These are phyloP conservation scores for Drosophila kurseongensis DNA, from an alignment of 1,140 invertebrate species.

Conservation along the genomic window DNA sequence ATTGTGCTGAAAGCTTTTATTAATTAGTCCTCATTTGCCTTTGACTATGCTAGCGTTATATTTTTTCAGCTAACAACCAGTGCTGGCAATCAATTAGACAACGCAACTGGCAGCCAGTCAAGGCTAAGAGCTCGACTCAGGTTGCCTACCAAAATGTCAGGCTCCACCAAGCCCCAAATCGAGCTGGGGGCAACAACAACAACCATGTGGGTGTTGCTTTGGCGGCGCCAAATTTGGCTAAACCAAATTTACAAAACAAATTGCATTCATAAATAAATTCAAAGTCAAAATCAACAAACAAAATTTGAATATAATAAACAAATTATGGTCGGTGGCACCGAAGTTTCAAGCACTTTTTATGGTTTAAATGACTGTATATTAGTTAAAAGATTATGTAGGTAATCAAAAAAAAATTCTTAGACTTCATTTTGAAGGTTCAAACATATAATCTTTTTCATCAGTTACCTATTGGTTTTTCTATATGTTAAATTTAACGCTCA, in stretches of 20 bases:
- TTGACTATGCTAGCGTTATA: slow-evolving; percentile 59
- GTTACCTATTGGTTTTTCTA: too few relatives aligned
- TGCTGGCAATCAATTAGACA: slow-evolving; percentile 53
- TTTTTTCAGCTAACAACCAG: slow-evolving; percentile 16
- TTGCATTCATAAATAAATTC: slow-evolving; percentile 78
- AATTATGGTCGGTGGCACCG: neutral
- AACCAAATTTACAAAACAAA: slow-evolving; percentile 74
- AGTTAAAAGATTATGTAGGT: too few relatives aligned
- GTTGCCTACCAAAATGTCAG: slow-evolving; percentile 51
- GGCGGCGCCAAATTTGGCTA: slow-evolving; percentile 75
- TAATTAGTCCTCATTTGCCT: slow-evolving; percentile 68
- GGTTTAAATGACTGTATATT: too few relatives aligned
- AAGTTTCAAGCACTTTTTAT: neutral
- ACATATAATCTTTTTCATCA: too few relatives aligned
- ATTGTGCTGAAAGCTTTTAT: slow-evolving; percentile 60
- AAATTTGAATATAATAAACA: slow-evolving; percentile 9
- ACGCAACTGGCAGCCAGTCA: slow-evolving; percentile 40
- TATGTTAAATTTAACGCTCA: too few relatives aligned
- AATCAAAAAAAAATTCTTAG: too few relatives aligned
- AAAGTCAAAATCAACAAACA: slow-evolving; percentile 33
- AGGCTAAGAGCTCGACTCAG: slow-evolving; percentile 28
- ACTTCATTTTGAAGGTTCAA: too few relatives aligned
- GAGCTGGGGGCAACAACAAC: slow-evolving; percentile 17
- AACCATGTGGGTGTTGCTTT: slow-evolving; percentile 65
- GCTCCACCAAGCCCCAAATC: slow-evolving; percentile 33